Evolutionary conservation across 2,797 vertebrate species (phyloP), one percentile per base, ranked within the genome.

Genomic region (Eupleurogrammus muticus): DNA sequence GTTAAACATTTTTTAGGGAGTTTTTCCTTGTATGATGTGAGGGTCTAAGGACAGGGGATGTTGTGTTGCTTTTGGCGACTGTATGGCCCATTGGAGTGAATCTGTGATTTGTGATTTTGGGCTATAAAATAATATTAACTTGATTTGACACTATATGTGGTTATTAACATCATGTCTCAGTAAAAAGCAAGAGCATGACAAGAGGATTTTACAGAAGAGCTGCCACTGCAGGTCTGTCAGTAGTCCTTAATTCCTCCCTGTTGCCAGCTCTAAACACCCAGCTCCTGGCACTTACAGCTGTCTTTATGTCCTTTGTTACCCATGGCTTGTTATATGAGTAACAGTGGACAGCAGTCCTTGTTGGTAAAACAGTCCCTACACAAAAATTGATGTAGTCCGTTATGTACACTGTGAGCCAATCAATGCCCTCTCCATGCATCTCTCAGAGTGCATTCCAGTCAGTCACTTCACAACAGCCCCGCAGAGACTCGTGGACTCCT

Each of bases 161-260:
- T 82, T 80, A 87, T 85, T 80, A 88, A 72, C 84, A 89, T 87
- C 67, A 80, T 81, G 70, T 82, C 79, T 83, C 28, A 28, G 28
- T 85, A 80, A 82, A 66, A 80, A 74, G 74, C 66, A 72, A 57
- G 46, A 72, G 50, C 40, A 57, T 5, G n/a, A 73, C 54, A 67
- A 64, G 63, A 73, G 63, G 56, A 63, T 71, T 32, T 73, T 75
- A 85, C 75, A 76, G 67, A 78, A 75, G 57, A 77, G 67, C 65
- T 21, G 60, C 81, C 70, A 70, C 46, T 6, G 28, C 28, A 48
- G 46, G 5, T 19, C 17, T 20, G 5, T 9, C 12, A 19, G n/a
- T 10, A 20, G 19, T 48, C 9, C 5, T 19, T 19, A 21, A 5
- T 19, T 48, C 47, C 19, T 48, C 47, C 19, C 19, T 21, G 5